Evolutionary conservation across 2,113 vertebrate species (phyloP), one percentile per base, ranked within the genome.

Genomic region (Saimiri boliviensis): DNA sequence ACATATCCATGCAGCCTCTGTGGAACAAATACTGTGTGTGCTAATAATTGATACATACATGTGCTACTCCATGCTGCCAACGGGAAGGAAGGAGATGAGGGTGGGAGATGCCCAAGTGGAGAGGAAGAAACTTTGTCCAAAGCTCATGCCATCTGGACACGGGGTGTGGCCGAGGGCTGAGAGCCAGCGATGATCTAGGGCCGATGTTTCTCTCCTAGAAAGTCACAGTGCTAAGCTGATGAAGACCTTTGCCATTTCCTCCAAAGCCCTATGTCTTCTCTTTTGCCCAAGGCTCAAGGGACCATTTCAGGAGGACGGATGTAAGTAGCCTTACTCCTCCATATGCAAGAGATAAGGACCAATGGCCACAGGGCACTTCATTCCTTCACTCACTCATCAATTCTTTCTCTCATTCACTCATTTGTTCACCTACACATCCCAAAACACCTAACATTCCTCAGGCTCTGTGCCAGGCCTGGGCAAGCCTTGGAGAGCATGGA

Each of bases 51-150:
- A 82, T 54, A 76, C 93, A 60, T 6, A 68, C 35, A 35, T 25
- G 7, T 79, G 93, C 54, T 5, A 3, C 19, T 73, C 60, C 45
- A 16, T 0, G 10, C 71, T 88, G 81, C 86, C 74, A 66, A 66
- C 17, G 86, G 87, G 94, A 95, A 96, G 92, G 71, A 89, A 93
- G 92, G 96, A 79, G 77, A 47, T 21, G n/a, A 88, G 84, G 70
- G 56, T 63, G 30, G 37, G 37, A 66, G 27, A 58, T 73, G 30
- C 68, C 54, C 7, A 47, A 35, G 3, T 60, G 58, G 42, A 76
- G 74, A 79, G 79, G 60, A 91, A 89, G 89, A 91, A 47, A 40
- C 47, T 30, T 80, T 86, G 85, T 70, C 74, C 80, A 42, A 77
- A 93, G 71, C 91, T 23, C 54, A 47, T 35, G 73, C 80, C 92